Evolutionary conservation across 2,113 vertebrate species (phyloP), one percentile per base, ranked within the genome.

Genomic region (Hyaena hyaena): DNA sequence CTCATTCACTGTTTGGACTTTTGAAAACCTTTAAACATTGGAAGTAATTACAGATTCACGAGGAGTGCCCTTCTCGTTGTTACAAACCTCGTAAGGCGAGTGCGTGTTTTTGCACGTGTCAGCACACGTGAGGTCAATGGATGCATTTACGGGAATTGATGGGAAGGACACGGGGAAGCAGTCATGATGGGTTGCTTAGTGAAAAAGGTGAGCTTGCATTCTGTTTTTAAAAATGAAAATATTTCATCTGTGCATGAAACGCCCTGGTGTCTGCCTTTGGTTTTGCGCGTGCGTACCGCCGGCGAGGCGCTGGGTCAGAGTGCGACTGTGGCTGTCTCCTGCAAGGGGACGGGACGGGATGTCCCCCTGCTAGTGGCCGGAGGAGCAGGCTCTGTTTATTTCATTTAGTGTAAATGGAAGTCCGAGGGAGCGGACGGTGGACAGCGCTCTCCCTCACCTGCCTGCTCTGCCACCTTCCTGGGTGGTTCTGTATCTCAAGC

Each of bases 291-390:
- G 6, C 1, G 0, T 0, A 3, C 31, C 2, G 4, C 23, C 23
- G 1, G 0, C 39, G 2, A 16, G 31, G 15, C 10, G 2, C 73
- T 2, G 12, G 1, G 0, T 65, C 28, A 1, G 4, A 11, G 12
- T 4, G 31, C n/a, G 10, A 33, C 50, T 3, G 73, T 15, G 53
- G 24, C 10, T 10, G 4, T 6, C n/a, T 43, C 21, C 24, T 8
- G 43, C 5, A 0, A 0, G 26, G 0, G 24, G 26, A 21, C 68
- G 4, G 10, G 2, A 4, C 19, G 48, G 68, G 19, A 0, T 24
- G 16, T 65, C 61, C 65, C 65, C 14, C 6, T 4, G 10, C 45
- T 23, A 0, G 55, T 68, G 73, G 55, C 43, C 14, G 50, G 39
- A 33, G 43, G 14, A 23, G 17, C 9, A 12, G 66, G 79, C 3